Base-by-base conservation (phyloP, 2,113 vertebrate species). In the Cacatua alba region DNA sequence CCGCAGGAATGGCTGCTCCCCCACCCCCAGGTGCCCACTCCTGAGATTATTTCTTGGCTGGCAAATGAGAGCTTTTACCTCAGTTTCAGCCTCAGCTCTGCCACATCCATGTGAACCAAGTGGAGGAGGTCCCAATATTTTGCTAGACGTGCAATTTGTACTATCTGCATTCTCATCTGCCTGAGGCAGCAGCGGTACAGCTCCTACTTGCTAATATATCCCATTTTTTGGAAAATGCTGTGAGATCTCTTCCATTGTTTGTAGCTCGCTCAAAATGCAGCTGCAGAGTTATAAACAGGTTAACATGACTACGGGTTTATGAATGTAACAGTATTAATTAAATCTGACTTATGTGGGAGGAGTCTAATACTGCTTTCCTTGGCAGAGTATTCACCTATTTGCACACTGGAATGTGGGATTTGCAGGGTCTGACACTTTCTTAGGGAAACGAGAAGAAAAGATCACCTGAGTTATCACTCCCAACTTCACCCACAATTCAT, bases 151-250 rank as follows among this genome's bases (percentile, higher is more conserved):
- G 70, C 17, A 48, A 6, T 65, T 62, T 44, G 37, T 28, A 49
- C 55, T 29, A 1, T 39, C 26, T 57, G 52, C 16, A 65, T 44
- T 57, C 8, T 41, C 11, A 1, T 19, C 35, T 82, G 49, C 3
- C 39, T 16, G 84, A 65, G 52, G 52, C 69, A 57, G 93, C 0
- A 0, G 25, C 1, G 29, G 24, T 37, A 14, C 29, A 82, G 10
- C 24, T 80, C n/a, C 43, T 25, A 18, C 1, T 17, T 35, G 48
- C 7, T 18, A 60, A 76, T 1, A 17, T 6, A 44, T 4, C 62
- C 19, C 23, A 6, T 15, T 29, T 37, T 13, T 8, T 20, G 13
- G 33, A 59, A 64, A 92, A 46, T 7, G 17, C 39, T 44, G 15
- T 0, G 7, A 65, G 12, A 37, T 26, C 29, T 55, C 64, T 49